Percentiles rank a stretch among this genome's conserved stretches.
These are phyloP conservation scores for Nycticebus coucang DNA, from an alignment of 2,113 vertebrate species.

Conservation along the genomic window DNA sequence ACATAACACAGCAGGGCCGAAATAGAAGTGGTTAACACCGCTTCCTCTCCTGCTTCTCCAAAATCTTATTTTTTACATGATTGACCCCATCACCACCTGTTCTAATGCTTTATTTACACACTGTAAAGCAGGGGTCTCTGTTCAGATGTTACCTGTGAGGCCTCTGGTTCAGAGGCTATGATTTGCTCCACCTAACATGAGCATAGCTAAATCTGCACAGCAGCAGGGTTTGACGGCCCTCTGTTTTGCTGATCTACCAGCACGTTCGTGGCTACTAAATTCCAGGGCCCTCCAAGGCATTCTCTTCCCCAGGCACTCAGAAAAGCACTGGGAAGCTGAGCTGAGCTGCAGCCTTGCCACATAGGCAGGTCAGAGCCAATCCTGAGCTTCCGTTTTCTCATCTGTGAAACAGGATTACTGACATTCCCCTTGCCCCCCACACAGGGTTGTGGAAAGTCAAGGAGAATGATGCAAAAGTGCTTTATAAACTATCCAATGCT, in stretches of 20 bases:
- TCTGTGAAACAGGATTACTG: background rate
- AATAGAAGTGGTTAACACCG: background rate
- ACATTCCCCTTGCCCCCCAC: background rate
- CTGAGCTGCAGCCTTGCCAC: background rate
- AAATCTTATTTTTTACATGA: background rate
- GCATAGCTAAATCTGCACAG: background rate
- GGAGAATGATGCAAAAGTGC: background rate
- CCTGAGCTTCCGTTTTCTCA: background rate
- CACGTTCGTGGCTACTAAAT: background rate
- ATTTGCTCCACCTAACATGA: background rate
- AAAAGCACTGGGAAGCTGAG: background rate
- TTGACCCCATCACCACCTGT: background rate
- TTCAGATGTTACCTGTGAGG: background rate
- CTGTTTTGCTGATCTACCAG: background rate
- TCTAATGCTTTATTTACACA: background rate
- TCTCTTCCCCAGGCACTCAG: background rate
- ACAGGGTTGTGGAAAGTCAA: background rate
- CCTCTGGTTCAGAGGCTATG: background rate
- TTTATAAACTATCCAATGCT: background rate
- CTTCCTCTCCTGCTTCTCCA: background rate
- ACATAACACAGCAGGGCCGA: background rate
- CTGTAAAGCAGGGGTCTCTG: background rate
- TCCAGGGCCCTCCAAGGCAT: background rate
- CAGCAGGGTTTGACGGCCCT: background rate
- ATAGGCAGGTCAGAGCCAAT: background rate